Evolutionary conservation across 2,113 vertebrate species (phyloP).

Genomic region (Cnemophilus loriae): DNA sequence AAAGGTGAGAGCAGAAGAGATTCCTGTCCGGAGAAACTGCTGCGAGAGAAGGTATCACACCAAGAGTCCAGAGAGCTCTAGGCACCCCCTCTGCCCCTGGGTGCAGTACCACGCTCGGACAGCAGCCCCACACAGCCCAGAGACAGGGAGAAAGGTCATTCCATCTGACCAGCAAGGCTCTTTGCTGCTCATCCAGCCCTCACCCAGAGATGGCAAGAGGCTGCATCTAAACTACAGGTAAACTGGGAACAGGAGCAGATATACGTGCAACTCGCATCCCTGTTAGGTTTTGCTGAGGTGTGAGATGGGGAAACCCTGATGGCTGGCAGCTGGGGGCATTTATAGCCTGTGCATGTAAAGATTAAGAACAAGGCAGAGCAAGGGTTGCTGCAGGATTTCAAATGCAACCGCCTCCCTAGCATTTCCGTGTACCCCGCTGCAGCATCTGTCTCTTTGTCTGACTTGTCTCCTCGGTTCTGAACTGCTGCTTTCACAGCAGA

Average conservation of each 20-base stretch:
- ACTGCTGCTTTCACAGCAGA: background rate
- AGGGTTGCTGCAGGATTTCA: background rate
- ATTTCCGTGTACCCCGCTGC: background rate
- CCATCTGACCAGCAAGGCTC: background rate
- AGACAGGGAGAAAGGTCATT: fast-evolving
- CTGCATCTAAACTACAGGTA: background rate
- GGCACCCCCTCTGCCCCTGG: background rate
- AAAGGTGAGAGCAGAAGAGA: background rate
- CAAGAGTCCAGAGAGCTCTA: background rate
- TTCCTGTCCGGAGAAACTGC: background rate
- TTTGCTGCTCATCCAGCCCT: background rate
- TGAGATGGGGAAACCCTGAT: background rate
- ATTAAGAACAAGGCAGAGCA: background rate
- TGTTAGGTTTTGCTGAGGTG: background rate
- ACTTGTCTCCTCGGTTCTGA: background rate
- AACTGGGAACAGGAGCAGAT: background rate
- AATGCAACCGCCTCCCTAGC: background rate
- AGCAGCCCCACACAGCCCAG: background rate
- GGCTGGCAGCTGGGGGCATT: too few relatives aligned
- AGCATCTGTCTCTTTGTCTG: background rate
- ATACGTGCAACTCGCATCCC: background rate
- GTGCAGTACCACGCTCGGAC: fast-evolving
- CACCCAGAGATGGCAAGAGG: background rate
- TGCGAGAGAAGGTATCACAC: background rate
- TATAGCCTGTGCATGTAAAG: background rate